These are phyloP conservation scores for Erythrolamprus reginae DNA, from an alignment of 2,113 vertebrate species.

Conservation along the genomic window DNA sequence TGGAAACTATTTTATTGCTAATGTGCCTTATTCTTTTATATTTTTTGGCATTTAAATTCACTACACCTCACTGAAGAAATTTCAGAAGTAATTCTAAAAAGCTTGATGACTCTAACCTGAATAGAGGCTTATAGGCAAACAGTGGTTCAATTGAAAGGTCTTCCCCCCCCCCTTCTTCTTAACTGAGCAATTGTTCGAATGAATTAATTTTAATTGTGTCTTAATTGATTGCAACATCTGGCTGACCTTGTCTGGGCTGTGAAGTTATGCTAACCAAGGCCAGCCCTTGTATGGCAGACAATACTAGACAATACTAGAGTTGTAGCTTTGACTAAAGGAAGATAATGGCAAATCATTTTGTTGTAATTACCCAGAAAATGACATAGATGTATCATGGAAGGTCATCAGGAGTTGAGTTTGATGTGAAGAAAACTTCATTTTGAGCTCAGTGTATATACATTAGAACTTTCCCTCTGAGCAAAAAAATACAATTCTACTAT, in stretches of 20 bases:
- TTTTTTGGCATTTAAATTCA: not conserved
- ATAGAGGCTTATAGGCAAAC: slow-evolving; percentile 47
- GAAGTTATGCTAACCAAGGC: not conserved
- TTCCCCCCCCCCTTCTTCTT: slow-evolving; percentile 36
- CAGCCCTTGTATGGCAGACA: not conserved
- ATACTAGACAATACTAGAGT: not conserved
- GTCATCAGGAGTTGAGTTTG: not conserved
- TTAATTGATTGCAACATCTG: not conserved
- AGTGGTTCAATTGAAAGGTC: slow-evolving; percentile 49
- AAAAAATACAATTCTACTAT: slow-evolving; percentile 17
- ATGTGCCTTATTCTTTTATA: not conserved
- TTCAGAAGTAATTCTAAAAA: not conserved
- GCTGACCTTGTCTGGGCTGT: not conserved
- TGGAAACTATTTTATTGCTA: not conserved
- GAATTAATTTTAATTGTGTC: slow-evolving; percentile 49
- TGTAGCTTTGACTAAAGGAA: not conserved
- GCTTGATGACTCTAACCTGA: slow-evolving; percentile 10
- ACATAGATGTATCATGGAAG: not conserved
- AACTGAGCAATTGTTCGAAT: slow-evolving; percentile 51
- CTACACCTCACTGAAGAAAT: not conserved
- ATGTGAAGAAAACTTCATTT: not conserved
- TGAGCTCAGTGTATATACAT: not conserved
- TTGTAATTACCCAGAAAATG: not conserved
- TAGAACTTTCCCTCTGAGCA: slow-evolving; percentile 19
- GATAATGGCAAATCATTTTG: not conserved